Evolutionary conservation across 2,888 invertebrate genomes (phyloP), one percentile per base, ranked within the genome.

Genomic region (Caenorhabditis sp.): DNA sequence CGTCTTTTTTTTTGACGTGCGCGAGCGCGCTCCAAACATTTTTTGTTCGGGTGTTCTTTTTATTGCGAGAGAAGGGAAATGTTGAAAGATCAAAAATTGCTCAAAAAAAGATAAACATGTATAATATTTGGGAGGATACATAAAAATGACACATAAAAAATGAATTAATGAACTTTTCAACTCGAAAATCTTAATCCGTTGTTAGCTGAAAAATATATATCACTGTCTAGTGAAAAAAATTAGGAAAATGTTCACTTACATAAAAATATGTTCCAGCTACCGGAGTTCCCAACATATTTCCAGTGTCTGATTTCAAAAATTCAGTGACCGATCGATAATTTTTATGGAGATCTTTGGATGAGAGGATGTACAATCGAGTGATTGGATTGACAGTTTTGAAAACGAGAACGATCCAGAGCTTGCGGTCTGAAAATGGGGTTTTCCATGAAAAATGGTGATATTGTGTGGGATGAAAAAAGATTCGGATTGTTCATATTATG

Each of bases 311-410:
- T 50, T 77, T 64, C 59, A 83, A 61, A 36, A 83, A 83, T 26
- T 83, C 81, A 8, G 77, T 69, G 0, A 77, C 80, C 5, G 77
- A 70, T 63, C 75, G 67, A 53, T 83, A 83, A 38, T 80, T 80
- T 43, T 73, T 75, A 54, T 82, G 76, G 5, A 83, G 59, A 63
- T 83, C 83, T 25, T 78, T 76, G 26, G 78, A 80, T 5, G 82
- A 80, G 12, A 82, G 75, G 5, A 83, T 69, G 49, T 79, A 83
- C 4, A 82, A 67, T 14, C 83, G 59, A 3, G 80, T 80, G 17
- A 83, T 43, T 4, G 83, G 83, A 26, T 79, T 77, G 12, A 81
- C 81, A 0, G 82, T 81, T 57, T 81, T 81, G 74, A 81, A 83
- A 50, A 83, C 78, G 1, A 83, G 64, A 14, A 79, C 82, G 36